Evolutionary conservation across 2,797 vertebrate genomes (phyloP).

Genomic region (Artibeus lituratus): DNA sequence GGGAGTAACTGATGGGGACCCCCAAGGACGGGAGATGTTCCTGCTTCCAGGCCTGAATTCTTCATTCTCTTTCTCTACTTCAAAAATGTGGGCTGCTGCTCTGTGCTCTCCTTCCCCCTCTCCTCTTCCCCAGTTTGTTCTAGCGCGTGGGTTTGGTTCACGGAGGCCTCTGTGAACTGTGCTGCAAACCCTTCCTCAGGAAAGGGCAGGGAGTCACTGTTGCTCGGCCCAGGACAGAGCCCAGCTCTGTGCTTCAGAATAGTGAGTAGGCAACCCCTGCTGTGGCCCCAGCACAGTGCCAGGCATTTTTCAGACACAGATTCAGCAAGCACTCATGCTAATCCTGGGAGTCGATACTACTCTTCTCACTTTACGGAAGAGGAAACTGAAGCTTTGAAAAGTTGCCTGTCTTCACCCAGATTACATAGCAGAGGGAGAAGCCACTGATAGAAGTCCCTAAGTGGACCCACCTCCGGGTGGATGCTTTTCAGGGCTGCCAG

Average conservation of each 20-base stretch:
- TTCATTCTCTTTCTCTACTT: not conserved
- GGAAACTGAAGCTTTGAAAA: not conserved
- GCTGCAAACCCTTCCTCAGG: not conserved
- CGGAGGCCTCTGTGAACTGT: not conserved
- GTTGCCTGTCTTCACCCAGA: not conserved
- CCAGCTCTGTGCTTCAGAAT: not conserved
- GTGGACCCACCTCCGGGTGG: not conserved
- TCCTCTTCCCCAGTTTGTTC: not conserved
- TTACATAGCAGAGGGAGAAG: not conserved
- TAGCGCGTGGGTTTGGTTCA: not conserved
- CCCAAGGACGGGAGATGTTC: not conserved
- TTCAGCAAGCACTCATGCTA: not conserved
- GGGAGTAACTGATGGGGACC: not conserved
- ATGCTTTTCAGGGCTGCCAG: not conserved
- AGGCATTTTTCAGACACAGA: too few species aligned
- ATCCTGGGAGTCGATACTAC: accelerated
- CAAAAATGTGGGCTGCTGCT: not conserved
- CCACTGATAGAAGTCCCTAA: not conserved
- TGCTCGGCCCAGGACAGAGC: not conserved
- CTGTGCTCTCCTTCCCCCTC: too few species aligned
- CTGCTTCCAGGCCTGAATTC: not conserved
- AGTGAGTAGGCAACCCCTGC: not conserved
- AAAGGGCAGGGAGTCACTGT: accelerated
- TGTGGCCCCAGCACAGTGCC: not conserved
- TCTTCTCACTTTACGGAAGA: not conserved